Percentiles rank a stretch among this genome's conserved stretches.
Evolutionary conservation across 2,888 invertebrate genomes (phyloP).

Genomic region (Tubulanus polymorphus): DNA sequence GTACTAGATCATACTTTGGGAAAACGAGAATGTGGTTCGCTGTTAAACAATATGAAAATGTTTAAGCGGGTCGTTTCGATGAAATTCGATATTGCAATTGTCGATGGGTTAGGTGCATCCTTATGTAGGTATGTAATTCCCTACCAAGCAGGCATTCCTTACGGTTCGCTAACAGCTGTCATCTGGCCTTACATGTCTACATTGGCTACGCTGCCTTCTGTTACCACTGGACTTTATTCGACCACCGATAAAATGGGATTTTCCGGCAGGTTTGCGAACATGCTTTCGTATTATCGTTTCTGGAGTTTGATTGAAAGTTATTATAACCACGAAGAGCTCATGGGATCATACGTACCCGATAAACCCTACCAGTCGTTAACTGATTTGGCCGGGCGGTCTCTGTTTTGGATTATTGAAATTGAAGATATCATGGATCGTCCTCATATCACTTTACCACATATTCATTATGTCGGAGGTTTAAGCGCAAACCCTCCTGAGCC

Average conservation of each 20-base stretch:
- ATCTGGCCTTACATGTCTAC: not conserved
- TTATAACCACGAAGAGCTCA: not conserved
- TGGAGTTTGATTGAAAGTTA: not conserved
- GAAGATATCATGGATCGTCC: conserved; percentile 24
- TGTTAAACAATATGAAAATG: conserved; percentile 5
- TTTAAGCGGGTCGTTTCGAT: not conserved
- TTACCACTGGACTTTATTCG: not conserved
- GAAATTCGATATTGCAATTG: conserved; percentile 17
- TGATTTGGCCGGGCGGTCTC: not conserved
- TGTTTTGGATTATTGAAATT: conserved; percentile 16
- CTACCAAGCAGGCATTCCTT: conserved; percentile 13
- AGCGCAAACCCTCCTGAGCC: conserved; percentile 15
- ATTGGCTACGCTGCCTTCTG: not conserved
- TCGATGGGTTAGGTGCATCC: conserved; percentile 6
- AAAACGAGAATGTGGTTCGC: conserved; percentile 3
- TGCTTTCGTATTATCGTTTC: not conserved
- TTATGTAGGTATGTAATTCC: conserved; percentile 12
- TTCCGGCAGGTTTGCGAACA: too few species aligned
- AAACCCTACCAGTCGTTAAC: not conserved
- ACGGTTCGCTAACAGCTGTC: conserved; percentile 3
- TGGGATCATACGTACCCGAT: too few species aligned
- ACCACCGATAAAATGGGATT: too few species aligned
- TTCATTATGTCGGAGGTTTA: conserved; percentile 22
- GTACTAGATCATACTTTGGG: not conserved
- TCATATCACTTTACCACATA: conserved; percentile 20